Evolutionary conservation across 2,888 invertebrate genomes (phyloP), one percentile per base, ranked within the genome.

Genomic region (Hemicrepidius hirtus): DNA sequence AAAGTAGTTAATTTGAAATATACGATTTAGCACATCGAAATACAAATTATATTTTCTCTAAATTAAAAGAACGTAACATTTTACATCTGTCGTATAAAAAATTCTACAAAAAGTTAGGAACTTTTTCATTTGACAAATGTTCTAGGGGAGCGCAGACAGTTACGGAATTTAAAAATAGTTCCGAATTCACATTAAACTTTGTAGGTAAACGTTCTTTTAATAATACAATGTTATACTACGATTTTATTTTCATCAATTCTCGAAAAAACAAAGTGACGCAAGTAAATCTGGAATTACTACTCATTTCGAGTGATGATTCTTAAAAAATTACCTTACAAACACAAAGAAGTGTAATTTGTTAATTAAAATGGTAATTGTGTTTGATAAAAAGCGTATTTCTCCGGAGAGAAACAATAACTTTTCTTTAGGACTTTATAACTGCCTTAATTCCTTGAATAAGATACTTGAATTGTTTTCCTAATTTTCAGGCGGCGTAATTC

Each of bases 41-140:
- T 59, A 67, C 67, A 72, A 72, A 64, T 68, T 79, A 79, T 80
- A 80, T 81, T 80, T 80, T 79, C 78, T 80, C 80, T 81, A 81
- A 82, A 82, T 83, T 81, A 81, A 79, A 79, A 79, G 75, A 82
- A 80, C 78, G 80, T 80, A 77, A 81, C 81, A 77, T 82, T 80
- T 77, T 80, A 81, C 82, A 83, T 82, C 82, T 83, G 83, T 81
- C 79, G 75, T 71, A 74, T 73, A 73, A 76, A 76, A 77, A 79
- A 79, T 69, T 76, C 76, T 69, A 78, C 75, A 79, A 82, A 81
- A 74, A 74, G 24, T 57, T 63, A 28, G 46, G 62, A 40, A 46
- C 77, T 78, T 81, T 82, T 80, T 79, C 77, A 71, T 79, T 78
- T 82, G 81, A 82, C 82, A 82, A 81, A 82, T 82, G 82, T 76